Conservation (phyloP, 2,888 invertebrate species). For the Drosophila yooni region DNA sequence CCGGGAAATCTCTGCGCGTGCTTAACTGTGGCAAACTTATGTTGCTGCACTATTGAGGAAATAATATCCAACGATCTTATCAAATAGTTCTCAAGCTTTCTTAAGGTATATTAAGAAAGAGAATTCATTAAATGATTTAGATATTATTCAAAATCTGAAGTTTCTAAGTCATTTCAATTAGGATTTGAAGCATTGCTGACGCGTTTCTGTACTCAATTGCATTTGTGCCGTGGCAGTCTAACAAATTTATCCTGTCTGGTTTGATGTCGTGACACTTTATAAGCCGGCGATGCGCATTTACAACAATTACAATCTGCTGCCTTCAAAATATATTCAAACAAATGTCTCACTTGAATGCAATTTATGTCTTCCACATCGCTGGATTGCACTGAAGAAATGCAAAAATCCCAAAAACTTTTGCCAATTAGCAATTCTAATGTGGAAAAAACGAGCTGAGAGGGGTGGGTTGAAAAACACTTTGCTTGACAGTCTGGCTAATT, state of each 20-base stretch:
- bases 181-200: not conserved
- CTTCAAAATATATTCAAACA: conserved; percentile 55
- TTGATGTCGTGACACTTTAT: not conserved
- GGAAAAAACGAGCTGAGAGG: conserved; percentile 41
- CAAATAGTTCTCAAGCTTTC: not conserved
- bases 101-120: not conserved
- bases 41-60: not conserved
- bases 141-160: not conserved
- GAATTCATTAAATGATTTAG: not conserved
- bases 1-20: not conserved
- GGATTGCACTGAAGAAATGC: conserved; percentile 69
- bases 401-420: conserved; percentile 66
- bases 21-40: not conserved
- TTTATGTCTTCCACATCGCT: conserved; percentile 63
- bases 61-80: not conserved
- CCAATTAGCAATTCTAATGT: conserved; percentile 80
- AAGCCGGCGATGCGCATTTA: conserved; percentile 8
- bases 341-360: conserved; percentile 66
- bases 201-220: conserved; percentile 10
- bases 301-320: conserved; percentile 49
- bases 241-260: conserved; percentile 7
- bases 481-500: conserved; percentile 75
- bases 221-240: conserved; percentile 14
- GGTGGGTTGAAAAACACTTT: conserved; percentile 61
- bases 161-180: not conserved